Conservation (phyloP, 2,113 vertebrate genomes). For the Marcusenius ussheri region DNA sequence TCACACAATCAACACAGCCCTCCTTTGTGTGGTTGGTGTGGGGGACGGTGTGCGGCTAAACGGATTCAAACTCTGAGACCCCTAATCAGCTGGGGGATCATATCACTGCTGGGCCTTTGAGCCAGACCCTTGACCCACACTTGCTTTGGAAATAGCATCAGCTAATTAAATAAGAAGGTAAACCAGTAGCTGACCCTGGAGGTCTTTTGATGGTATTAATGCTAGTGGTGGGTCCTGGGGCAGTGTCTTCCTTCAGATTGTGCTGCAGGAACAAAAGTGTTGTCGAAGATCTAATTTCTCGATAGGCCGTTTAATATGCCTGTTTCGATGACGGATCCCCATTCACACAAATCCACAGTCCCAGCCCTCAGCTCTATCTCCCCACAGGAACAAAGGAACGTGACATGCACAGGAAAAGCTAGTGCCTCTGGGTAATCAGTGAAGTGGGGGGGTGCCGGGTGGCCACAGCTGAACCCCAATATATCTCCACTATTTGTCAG, state of each 20-base stretch:
- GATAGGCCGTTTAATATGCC: slow-evolving; percentile 2
- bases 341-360: background rate
- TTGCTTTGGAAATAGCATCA: background rate
- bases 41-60: background rate
- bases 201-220: background rate
- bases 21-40: background rate
- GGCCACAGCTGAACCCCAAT: background rate
- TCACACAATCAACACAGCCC: background rate
- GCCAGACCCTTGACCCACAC: background rate
- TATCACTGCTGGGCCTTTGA: background rate
- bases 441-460: background rate
- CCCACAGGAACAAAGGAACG: background rate
- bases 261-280: background rate
- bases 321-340: background rate
- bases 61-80: background rate
- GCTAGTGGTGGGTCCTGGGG: background rate
- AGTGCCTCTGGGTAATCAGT: background rate
- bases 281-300: background rate
- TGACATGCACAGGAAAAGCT: background rate
- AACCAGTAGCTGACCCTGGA: background rate
- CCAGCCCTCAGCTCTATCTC: background rate
- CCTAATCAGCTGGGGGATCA: background rate
- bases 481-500: background rate
- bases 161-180: background rate
- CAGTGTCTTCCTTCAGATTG: background rate